Percentiles rank a stretch among this genome's conserved stretches.
Conservation (phyloP, 2,797 vertebrate genomes). For the Florisuga fusca region DNA sequence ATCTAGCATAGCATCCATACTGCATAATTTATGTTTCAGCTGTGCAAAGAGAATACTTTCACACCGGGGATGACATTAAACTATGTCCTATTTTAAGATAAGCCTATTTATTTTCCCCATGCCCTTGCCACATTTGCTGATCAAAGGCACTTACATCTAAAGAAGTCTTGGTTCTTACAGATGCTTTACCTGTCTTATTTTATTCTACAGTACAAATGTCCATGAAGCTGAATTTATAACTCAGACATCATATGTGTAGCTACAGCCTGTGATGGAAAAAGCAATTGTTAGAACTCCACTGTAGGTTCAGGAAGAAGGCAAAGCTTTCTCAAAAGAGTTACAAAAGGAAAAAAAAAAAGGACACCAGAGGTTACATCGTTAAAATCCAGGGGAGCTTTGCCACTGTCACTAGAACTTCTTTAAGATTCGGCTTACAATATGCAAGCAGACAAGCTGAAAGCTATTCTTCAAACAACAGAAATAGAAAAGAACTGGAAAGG, state of each 20-base stretch:
- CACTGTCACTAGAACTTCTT: neutral
- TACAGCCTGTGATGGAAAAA: neutral
- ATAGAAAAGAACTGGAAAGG: neutral
- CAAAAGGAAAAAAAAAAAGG: neutral
- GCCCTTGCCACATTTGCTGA: conserved; percentile 29
- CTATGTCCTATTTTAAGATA: conserved; percentile 41
- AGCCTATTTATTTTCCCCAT: conserved; percentile 43
- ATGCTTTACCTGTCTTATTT: conserved; percentile 5
- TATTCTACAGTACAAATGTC: conserved; percentile 4
- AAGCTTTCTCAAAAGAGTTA: neutral
- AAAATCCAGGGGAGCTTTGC: neutral
- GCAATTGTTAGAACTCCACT: neutral
- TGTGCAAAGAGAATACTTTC: conserved; percentile 31
- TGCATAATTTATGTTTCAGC: conserved; percentile 40
- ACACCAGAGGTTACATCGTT: neutral
- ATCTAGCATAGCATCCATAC: neutral
- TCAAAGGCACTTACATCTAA: conserved; percentile 43
- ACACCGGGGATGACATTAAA: conserved; percentile 29
- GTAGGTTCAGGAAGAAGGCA: neutral
- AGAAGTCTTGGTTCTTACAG: conserved; percentile 36
- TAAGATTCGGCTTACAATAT: neutral
- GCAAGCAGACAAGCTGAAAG: neutral
- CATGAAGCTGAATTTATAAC: conserved; percentile 2
- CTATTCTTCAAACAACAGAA: neutral
- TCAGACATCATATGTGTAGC: neutral